Percentiles rank a stretch among this genome's conserved stretches.
These are phyloP conservation scores for Columba guinea DNA, from an alignment of 2,797 vertebrate species.

Conservation along the genomic window DNA sequence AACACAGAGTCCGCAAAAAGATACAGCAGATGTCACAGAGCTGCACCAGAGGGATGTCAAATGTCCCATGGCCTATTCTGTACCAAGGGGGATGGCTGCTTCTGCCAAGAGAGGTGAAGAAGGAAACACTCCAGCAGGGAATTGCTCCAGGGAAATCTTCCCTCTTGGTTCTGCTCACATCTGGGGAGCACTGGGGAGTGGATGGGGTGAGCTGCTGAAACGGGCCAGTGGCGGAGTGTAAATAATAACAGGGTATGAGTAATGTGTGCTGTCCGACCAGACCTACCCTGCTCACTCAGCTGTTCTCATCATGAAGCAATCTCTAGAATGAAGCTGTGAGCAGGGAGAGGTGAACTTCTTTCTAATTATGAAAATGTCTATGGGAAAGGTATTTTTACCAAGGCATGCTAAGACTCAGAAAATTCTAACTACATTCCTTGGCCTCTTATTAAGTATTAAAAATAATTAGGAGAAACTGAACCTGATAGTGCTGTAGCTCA, in stretches of 20 bases:
- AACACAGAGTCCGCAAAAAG: not conserved
- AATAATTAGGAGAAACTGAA: conserved; percentile 20
- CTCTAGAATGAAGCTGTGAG: conserved; percentile 14
- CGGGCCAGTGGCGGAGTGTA: not conserved
- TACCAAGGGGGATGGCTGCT: not conserved
- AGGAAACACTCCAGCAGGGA: not conserved
- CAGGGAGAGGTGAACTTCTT: conserved; percentile 13
- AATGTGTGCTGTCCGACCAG: not conserved
- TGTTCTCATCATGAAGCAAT: conserved; percentile 9
- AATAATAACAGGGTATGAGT: not conserved
- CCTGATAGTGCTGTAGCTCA: not conserved
- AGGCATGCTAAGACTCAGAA: not conserved
- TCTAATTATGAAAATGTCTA: conserved; percentile 48
- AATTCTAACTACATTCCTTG: not conserved
- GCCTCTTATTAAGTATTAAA: conserved; percentile 13
- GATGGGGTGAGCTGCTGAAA: not conserved
- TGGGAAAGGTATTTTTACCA: conserved; percentile 50
- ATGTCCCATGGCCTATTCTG: not conserved
- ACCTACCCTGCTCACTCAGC: not conserved
- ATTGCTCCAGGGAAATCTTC: not conserved
- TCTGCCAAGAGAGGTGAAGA: not conserved
- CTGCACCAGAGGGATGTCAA: not conserved
- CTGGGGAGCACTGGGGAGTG: not conserved
- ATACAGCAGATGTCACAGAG: not conserved
- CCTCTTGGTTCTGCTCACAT: not conserved